phyloP scores from a whole-genome alignment of 2,113 vertebrate genomes.

The Coryphaenoides rupestris region DNA sequence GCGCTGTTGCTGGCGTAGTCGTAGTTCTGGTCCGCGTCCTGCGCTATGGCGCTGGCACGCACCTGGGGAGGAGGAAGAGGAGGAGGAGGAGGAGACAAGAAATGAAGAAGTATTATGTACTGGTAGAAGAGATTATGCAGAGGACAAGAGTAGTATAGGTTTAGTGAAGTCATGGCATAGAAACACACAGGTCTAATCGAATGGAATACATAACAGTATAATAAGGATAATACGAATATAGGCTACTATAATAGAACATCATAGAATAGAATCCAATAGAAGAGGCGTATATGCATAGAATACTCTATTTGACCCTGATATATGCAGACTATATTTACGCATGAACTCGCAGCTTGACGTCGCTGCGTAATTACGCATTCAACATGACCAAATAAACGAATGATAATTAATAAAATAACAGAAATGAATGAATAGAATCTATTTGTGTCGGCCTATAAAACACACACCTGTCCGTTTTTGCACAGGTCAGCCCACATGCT shows the following conservation, averaged over 20 bases:
- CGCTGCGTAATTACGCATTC: not conserved
- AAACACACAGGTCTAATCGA: not conserved
- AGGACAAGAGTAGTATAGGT: not conserved
- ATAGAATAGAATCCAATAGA: not conserved
- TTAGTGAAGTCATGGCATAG: not conserved
- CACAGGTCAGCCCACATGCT: constrained; percentile 91
- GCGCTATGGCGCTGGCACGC: constrained; percentile 90
- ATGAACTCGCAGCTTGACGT: too few species aligned
- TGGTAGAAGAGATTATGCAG: not conserved
- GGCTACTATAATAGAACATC: not conserved
- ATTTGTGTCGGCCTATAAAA: too few species aligned
- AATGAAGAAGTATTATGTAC: too few species aligned
- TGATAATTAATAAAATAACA: too few species aligned
- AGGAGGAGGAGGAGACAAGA: too few species aligned
- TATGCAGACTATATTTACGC: too few species aligned
- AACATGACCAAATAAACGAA: not conserved
- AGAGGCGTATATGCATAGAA: not conserved
- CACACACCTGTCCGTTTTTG: constrained; percentile 81
- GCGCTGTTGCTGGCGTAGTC: constrained; percentile 96
- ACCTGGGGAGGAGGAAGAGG: constrained; percentile 65
- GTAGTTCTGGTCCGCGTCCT: constrained; percentile 93
- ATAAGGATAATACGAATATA: not conserved
- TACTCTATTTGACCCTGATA: too few species aligned
- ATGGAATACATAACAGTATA: not conserved
- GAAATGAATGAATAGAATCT: too few species aligned